Conservation (phyloP, 1,140 invertebrate genomes). For the Drosophila nigromelanica region DNA sequence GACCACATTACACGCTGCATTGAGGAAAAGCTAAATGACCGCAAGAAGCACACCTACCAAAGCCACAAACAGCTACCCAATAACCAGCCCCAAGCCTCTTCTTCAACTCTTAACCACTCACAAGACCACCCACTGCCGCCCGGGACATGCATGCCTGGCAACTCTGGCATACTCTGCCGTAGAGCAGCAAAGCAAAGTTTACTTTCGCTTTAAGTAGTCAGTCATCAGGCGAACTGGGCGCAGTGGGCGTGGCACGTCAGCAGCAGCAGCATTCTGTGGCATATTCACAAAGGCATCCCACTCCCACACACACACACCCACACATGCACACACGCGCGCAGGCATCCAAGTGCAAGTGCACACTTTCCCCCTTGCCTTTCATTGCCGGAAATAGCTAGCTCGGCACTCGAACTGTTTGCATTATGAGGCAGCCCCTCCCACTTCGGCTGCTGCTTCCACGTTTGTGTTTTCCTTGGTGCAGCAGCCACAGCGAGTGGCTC, state of each 20-base stretch:
- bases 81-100: neutral
- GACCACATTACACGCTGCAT: constrained; percentile 80
- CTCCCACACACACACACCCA: neutral
- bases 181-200: constrained; percentile 73
- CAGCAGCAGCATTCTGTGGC: constrained; percentile 26
- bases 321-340: neutral
- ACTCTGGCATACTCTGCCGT: constrained; percentile 44
- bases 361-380: constrained; percentile 19
- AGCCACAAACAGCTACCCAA: constrained; percentile 23
- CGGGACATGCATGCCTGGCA: constrained; percentile 34
- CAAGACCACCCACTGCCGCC: neutral
- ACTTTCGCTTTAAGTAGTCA: constrained; percentile 79
- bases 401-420: constrained; percentile 77
- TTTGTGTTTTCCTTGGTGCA: constrained; percentile 33
- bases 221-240: constrained; percentile 28
- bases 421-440: constrained; percentile 58
- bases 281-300: constrained; percentile 24
- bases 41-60: constrained; percentile 68
- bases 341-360: constrained; percentile 64
- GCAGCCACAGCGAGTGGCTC: constrained; percentile 40
- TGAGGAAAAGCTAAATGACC: constrained; percentile 78
- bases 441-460: neutral
- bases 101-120: neutral
- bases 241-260: constrained; percentile 28
- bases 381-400: constrained; percentile 58